Evolutionary conservation across 2,113 vertebrate genomes (phyloP).

Genomic region (Podiceps cristatus): DNA sequence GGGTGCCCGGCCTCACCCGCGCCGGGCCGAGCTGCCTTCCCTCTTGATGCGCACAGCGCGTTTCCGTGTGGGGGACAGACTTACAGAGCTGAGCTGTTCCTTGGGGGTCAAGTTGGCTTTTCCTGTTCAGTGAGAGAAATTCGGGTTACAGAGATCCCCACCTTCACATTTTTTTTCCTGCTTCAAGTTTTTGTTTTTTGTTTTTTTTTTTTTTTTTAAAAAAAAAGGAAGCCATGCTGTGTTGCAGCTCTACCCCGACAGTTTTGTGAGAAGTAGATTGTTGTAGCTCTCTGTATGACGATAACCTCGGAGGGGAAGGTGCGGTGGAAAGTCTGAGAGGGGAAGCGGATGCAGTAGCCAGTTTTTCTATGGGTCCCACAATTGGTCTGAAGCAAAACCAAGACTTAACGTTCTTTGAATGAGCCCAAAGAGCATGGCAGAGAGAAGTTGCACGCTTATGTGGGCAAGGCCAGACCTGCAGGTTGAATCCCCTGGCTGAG

Average conservation of each 20-base stretch:
- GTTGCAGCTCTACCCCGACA: accelerated
- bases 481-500: accelerated
- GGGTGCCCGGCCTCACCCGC: too few relatives aligned
- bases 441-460: accelerated
- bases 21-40: too few relatives aligned
- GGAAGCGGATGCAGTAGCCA: background rate
- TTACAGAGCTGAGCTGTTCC: background rate
- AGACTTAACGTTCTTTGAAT: background rate
- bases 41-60: too few relatives aligned
- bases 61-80: accelerated
- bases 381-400: background rate
- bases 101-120: background rate
- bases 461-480: background rate
- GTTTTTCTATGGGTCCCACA: background rate
- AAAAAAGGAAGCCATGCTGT: accelerated
- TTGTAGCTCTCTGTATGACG: accelerated
- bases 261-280: background rate
- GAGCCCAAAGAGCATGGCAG: too few relatives aligned
- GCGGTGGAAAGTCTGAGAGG: background rate
- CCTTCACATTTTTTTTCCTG: too few relatives aligned
- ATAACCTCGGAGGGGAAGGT: too few relatives aligned
- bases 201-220: too few relatives aligned
- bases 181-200: too few relatives aligned
- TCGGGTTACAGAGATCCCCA: background rate
- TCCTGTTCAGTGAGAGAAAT: background rate